Base-by-base conservation (phyloP, 23 tunicate genomes). In the Corella eumyota region DNA sequence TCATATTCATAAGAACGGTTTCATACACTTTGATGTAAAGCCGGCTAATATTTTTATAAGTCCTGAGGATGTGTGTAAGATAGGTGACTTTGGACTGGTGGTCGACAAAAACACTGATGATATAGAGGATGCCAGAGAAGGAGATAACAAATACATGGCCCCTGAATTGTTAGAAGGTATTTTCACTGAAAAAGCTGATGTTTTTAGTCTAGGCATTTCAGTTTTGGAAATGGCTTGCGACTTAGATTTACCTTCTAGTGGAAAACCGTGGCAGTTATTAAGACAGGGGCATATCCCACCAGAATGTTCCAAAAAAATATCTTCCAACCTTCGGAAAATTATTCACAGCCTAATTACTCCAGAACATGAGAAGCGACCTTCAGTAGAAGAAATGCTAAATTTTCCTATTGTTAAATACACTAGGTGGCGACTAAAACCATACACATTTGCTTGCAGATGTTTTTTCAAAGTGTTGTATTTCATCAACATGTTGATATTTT, bases 61-160 rank as follows among this genome's bases (percentile, higher is more conserved):
- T 32, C 58, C 45, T 34, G 53, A 70, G 28, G 83, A 78, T 6
- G 34, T 17, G 7, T 85, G 84, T 64, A 85, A 85, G 58, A 85
- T 85, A 17, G 95, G 95, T 4, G 95, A 85, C 40, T 85, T 76
- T 69, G 95, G 95, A 1, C 61, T 85, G 26, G 83, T 85, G 20
- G 58, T 76, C 6, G 74, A 76, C 23, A 49, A 48, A 1, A 36
- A 28, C 13, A 65, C 56, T 47, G 77, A 65, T 45, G 74, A 85
- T 6, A 53, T 70, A 1, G 48, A 24, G 0, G 66, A 85, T 58
- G 83, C 84, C 23, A 63, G 74, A 34, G 95, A 85, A 60, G 95
- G 95, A 0, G 95, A 85, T 37, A 85, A 85, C 48, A 85, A 70
- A 35, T 85, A 85, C 64, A 85, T 85, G 83, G 95, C 95, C 17